Base-by-base conservation (phyloP, 2,888 invertebrate species). In the Oscheius sp. region DNA sequence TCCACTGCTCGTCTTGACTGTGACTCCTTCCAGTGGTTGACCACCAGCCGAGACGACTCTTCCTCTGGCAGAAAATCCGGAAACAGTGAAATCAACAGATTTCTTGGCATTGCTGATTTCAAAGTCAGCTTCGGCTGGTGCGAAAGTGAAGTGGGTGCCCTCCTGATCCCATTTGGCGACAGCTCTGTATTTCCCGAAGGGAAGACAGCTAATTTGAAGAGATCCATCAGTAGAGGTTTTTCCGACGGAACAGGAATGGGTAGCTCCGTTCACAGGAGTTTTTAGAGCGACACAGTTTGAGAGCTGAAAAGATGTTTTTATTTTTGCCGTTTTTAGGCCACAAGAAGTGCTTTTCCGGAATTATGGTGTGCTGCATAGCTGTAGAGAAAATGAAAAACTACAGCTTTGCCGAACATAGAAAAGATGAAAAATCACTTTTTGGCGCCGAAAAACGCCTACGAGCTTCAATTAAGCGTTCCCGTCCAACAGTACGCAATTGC, bases 101-200 rank as follows among this genome's bases (percentile, higher is more conserved):
- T 50, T 59, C n/a, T 77, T 70, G 21, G 76, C 73, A 35, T 74
- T 75, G 4, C 53, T 47, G 48, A 84, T 74, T 9, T 73, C 70
- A 53, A 84, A 55, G n/a, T 48, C 29, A 29, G 51, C 50, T 3
- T 33, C 37, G 29, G 58, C 42, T 33, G 84, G 82, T 11, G 73
- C 48, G 76, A 86, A 85, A 3, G 63, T 37, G 48, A 85, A 76
- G 1, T 65, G 62, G 11, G 76, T 73, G 47, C 66, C 58, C 4
- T 70, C 75, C 35, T 66, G 70, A 13, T 74, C 73, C 37, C 53
- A 76, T 7, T 70, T 35, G 3, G 83, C 80, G 0, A 10, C 47
- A 29, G 96, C 89, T 63, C 91, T 91, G 89, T 96, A 97, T 76
- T 93, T 92, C 3, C 96, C 96, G 13, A 94, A 93, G 0, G 94